Base-by-base conservation (phyloP, 1,140 invertebrate genomes). In the Tetranychus urticae region DNA sequence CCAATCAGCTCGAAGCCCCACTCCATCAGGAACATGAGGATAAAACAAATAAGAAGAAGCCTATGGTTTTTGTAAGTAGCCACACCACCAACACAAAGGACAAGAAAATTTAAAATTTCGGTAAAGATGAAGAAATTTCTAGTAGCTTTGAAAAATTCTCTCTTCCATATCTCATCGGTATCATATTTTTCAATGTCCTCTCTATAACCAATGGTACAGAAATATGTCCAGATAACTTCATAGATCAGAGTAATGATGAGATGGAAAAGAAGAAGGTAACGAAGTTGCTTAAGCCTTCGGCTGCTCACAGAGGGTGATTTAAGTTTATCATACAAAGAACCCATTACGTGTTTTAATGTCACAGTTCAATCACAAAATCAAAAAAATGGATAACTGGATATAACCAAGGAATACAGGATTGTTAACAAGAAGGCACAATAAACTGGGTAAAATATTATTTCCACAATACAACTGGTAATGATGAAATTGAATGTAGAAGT, bases 81-180 rank as follows among this genome's bases (percentile, higher is more conserved):
- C 10, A 42, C 59, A 6, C 14, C 23, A 54, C 59, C 59, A 8
- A 60, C 12, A 23, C 14, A 37, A 37, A 39, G 12, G 8, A 42
- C 35, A n/a, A 60, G 47, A 31, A 52, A 35, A 23, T 23, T 42
- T 23, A 60, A 50, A 37, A 60, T 60, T 7, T 14, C 59, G 33
- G 59, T 60, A 46, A 60, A 60, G 12, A 60, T 35, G 59, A 60
- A 60, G 34, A 60, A 60, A 37, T 60, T 60, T 50, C 37, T 48
- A 12, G 59, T 50, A 23, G 59, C 14, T 39, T 60, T 60, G 33
- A 48, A 60, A 42, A 60, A 60, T 42, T 60, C 59, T 34, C 39
- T 23, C 8, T 39, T 60, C 46, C 46, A 60, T 14, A 60, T 52
- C 23, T 50, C 59, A 33, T 60, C 59, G 1, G 14, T 35, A 39